Evolutionary conservation across 2,888 invertebrate species (phyloP).

Genomic region (Lepetodrilus schrolli): DNA sequence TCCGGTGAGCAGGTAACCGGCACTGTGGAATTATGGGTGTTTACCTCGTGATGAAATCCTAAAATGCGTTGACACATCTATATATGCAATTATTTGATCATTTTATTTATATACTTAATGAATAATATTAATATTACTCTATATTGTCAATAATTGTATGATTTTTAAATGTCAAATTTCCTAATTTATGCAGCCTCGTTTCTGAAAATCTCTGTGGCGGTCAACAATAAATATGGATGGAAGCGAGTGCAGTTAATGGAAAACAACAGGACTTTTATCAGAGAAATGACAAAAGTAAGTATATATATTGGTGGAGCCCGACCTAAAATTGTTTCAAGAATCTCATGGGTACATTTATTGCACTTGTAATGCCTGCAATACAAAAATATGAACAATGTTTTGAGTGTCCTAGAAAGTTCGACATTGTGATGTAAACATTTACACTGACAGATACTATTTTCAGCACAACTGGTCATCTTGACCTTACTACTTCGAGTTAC

Average conservation of each 20-base stretch:
- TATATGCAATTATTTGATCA: too few species aligned
- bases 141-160: neutral
- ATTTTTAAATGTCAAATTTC: neutral
- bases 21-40: conserved; percentile 6
- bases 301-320: neutral
- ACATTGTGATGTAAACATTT: neutral
- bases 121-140: neutral
- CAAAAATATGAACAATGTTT: neutral
- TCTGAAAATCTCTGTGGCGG: neutral
- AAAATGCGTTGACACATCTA: too few species aligned
- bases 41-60: too few species aligned
- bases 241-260: conserved; percentile 12
- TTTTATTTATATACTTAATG: too few species aligned
- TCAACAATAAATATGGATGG: conserved; percentile 11
- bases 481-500: neutral
- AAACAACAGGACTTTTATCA: conserved; percentile 17
- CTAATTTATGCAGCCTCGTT: conserved; percentile 33
- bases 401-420: conserved; percentile 3
- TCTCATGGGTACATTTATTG: neutral
- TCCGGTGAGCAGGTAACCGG: neutral
- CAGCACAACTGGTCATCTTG: neutral
- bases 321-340: neutral
- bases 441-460: neutral
- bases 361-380: neutral
- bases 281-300: conserved; percentile 28